Evolutionary conservation across 2,797 vertebrate genomes (phyloP).

Genomic region (Erpetoichthys calabaricus): DNA sequence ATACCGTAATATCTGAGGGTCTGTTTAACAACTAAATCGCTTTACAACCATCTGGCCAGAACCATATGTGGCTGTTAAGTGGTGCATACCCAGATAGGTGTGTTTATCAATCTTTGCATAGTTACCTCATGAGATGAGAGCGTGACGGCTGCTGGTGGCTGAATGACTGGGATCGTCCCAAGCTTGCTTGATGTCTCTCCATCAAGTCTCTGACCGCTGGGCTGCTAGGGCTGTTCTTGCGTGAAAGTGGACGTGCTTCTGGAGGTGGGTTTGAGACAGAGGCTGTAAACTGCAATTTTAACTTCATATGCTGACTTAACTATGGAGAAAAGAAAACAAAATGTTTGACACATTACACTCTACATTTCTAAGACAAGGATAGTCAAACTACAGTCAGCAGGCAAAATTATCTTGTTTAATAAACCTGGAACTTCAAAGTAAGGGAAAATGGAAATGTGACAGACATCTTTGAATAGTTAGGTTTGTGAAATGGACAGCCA

Average conservation of each 20-base stretch:
- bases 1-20: too few species aligned
- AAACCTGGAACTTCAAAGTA: too few species aligned
- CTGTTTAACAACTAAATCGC: too few species aligned
- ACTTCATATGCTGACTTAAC: constrained; percentile 87
- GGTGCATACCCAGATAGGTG: not conserved
- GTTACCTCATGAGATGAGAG: constrained; percentile 82
- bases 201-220: constrained; percentile 74
- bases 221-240: constrained; percentile 79
- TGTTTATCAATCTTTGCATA: not conserved
- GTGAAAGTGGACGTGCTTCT: constrained; percentile 65
- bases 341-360: not conserved
- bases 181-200: constrained; percentile 63
- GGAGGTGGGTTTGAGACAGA: constrained; percentile 72
- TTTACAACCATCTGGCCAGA: too few species aligned
- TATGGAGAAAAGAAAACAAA: constrained; percentile 16
- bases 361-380: too few species aligned
- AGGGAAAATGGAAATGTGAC: too few species aligned
- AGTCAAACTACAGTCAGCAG: too few species aligned
- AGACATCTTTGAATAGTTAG: not conserved
- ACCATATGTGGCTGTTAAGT: not conserved
- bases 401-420: too few species aligned
- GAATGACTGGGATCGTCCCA: constrained; percentile 83
- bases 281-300: constrained; percentile 85
- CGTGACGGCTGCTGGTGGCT: constrained; percentile 84
- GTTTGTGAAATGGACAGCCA: too few species aligned